These are phyloP conservation scores for Thryonomys swinderianus DNA, from an alignment of 2,113 vertebrate species.

Conservation along the genomic window DNA sequence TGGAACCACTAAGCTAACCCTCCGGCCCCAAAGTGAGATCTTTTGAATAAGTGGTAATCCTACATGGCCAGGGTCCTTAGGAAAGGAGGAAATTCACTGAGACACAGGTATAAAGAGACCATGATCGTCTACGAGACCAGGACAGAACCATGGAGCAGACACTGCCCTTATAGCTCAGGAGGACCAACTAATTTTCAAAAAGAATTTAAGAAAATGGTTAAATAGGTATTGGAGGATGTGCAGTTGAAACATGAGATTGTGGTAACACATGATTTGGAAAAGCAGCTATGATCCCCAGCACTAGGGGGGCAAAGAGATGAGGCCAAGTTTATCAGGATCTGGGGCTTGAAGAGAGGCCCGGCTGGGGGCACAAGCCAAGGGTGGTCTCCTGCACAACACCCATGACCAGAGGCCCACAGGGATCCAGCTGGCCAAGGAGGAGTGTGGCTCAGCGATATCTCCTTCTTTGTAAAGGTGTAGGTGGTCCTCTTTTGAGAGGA, in stretches of 20 bases:
- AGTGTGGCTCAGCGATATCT: background rate
- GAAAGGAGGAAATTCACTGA: background rate
- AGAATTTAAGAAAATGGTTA: slow-evolving; percentile 28
- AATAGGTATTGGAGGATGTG: background rate
- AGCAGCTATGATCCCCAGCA: background rate
- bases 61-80: background rate
- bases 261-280: background rate
- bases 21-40: no score
- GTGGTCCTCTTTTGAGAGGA: background rate
- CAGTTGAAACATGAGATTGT: background rate
- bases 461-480: background rate
- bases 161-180: background rate
- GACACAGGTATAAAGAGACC: background rate
- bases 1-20: no score
- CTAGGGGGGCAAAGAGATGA: background rate
- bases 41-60: background rate
- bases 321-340: background rate
- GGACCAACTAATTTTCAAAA: background rate
- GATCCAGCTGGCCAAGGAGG: background rate
- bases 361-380: background rate
- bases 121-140: background rate
- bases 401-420: background rate
- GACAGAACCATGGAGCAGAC: background rate
- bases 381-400: background rate
- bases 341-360: background rate